These are phyloP conservation scores for Trichogramma evanescens DNA, from an alignment of 2,888 invertebrate species.

Conservation along the genomic window DNA sequence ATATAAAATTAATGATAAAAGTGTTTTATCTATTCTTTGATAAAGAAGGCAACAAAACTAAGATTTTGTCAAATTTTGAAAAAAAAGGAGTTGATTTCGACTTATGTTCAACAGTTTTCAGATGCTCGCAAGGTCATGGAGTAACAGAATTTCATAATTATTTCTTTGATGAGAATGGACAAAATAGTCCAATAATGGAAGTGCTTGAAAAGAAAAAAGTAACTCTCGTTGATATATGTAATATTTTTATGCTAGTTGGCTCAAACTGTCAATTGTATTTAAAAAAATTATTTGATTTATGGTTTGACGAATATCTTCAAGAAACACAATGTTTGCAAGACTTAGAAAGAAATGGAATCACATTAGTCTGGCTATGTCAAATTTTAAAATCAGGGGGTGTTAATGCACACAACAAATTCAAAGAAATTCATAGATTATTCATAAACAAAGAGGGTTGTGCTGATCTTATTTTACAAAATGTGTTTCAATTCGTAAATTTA, in stretches of 20 bases:
- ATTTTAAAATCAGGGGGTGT: constrained; percentile 26
- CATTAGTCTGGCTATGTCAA: constrained; percentile 26
- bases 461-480: constrained; percentile 10
- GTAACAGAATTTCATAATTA: too few species aligned
- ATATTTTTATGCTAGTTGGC: too few species aligned
- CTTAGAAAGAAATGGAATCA: constrained; percentile 25
- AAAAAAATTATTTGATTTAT: constrained; percentile 28
- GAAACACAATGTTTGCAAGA: constrained; percentile 9
- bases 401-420: constrained; percentile 29
- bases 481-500: constrained; percentile 4
- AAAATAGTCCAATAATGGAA: too few species aligned
- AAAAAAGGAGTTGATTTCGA: constrained; percentile 22
- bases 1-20: constrained; percentile 31
- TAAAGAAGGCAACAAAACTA: constrained; percentile 12
- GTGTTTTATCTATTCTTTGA: constrained; percentile 31
- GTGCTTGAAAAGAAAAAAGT: too few species aligned
- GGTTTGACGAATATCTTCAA: constrained; percentile 25
- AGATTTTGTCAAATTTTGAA: constrained; percentile 10
- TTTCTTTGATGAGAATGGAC: too few species aligned
- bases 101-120: too few species aligned
- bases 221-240: constrained; percentile 21
- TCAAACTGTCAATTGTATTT: constrained; percentile 30
- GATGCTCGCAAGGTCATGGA: too few species aligned
- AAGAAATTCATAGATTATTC: constrained; percentile 32
- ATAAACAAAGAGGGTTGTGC: constrained; percentile 26